Evolutionary conservation across 2,113 vertebrate genomes (phyloP), one percentile per base, ranked within the genome.

Genomic region (Pygathrix nemaeus): DNA sequence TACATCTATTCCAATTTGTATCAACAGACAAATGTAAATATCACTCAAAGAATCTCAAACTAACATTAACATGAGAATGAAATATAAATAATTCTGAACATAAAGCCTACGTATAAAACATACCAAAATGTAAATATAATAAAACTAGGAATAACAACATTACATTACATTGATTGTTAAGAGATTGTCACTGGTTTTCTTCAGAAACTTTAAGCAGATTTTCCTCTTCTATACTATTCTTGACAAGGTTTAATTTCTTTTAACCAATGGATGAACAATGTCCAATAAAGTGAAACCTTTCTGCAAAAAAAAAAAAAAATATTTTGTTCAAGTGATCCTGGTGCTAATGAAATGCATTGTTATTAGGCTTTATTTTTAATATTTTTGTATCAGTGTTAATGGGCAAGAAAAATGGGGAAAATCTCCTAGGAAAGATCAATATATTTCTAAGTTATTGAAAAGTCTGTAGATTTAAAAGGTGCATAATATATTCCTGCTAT

Each of bases 21-120:
- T 89, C 93, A 95, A 93, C 88, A 96, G 85, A 73, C 32, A 90
- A 97, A 93, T 96, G 79, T 93, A 97, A 96, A 95, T 93, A 95
- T 61, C 88, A 64, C 61, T 95, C 59, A 96, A 45, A 82, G 79
- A 84, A 92, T 94, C 88, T 97, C 70, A 84, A 83, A 78, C 70
- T 91, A 94, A 96, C 72, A 52, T 95, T 94, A 94, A 73, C 92
- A 95, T 78, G 61, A 87, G n/a, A 96, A 76, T 68, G 38, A 97
- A 96, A 97, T 88, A 97, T 96, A 97, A 90, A 94, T 93, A 87
- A 97, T 90, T 59, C 80, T 80, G n/a, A 92, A 93, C 80, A 90
- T 89, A 92, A 96, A 97, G 86, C 45, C 43, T 59, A 89, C 57
- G 70, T 78, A 81, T 70, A 94, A 96, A 82, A 78, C 27, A 66